Base-by-base conservation (phyloP, 2,888 invertebrate genomes). In the Scaptomyza cyrtandrae region DNA sequence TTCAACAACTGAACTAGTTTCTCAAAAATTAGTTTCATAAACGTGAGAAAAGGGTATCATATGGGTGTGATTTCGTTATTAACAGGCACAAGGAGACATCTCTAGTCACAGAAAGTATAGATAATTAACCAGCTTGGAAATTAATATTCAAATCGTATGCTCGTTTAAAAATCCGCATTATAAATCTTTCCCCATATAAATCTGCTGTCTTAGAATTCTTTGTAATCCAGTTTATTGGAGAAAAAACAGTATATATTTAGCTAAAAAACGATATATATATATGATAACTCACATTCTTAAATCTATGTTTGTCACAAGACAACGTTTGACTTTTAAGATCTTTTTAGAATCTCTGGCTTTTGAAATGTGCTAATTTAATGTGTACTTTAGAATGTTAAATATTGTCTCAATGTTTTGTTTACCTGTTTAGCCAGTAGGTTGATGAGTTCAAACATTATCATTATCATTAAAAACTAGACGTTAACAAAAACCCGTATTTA, bases 391-490 rank as follows among this genome's bases (percentile, higher is more conserved):
- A 27, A 14, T 39, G 7, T 27, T 27, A 41, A 41, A 16, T 10
- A 10, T 16, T 16, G 3, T 16, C 16, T 9, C 1, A 16, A 16
- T 41, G 13, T 9, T 11, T 13, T 27, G 27, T 27, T 24, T 39
- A 52, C 11, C 14, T 27, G 37, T 37, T 24, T 37, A 24, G 5
- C 11, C 50, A 37, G 37, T 19, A 50, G 50, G 50, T 50, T 11
- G 11, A 24, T 14, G 37, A 11, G 49, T n/a, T 41, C 14, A 49
- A 13, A 19, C 29, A 24, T 24, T 24, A 24, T 19, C 29, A 24
- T 24, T 24, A 24, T 19, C 6, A 19, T 24, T 50, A 16, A 35
- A 37, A 37, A 7, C 5, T 24, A 24, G 24, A 24, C 10, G 2
- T 19, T 4, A 11, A 37, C 2, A 11, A 27, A 24, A 4, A 5